Conservation (phyloP, 2,797 vertebrate species). For the Microctenopoma lineatum region DNA sequence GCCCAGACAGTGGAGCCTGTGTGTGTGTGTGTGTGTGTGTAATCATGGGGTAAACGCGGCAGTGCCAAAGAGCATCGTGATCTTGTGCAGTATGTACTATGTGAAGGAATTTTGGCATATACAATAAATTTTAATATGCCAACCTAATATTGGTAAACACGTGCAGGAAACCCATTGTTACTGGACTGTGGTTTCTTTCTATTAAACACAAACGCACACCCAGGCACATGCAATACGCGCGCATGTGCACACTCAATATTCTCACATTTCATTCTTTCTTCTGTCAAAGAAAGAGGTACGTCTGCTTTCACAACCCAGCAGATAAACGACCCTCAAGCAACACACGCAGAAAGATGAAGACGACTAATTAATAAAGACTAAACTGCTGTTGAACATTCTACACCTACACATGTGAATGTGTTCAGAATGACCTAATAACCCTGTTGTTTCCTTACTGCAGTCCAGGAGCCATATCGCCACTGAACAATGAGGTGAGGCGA, state of each 20-base stretch:
- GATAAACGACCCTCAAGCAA: constrained; percentile 24
- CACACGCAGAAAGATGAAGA: constrained; percentile 16
- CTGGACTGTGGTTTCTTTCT: constrained; percentile 19
- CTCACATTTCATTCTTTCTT: constrained; percentile 27
- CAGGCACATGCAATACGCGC: neutral
- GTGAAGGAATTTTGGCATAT: constrained; percentile 43
- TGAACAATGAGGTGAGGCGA: constrained; percentile 83
- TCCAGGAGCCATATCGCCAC: constrained; percentile 98
- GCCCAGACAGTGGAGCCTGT: constrained; percentile 63
- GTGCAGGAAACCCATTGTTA: constrained; percentile 23
- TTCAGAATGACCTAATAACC: constrained; percentile 24
- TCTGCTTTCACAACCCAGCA: constrained; percentile 14
- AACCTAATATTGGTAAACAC: constrained; percentile 27
- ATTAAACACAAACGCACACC: constrained; percentile 22
- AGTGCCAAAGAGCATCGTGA: constrained; percentile 57
- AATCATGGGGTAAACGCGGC: constrained; percentile 56
- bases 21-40: constrained; percentile 48
- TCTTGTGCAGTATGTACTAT: constrained; percentile 34
- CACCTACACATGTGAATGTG: constrained; percentile 11
- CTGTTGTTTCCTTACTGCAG: constrained; percentile 85
- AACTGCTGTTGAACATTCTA: constrained; percentile 30
- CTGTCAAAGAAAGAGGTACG: constrained; percentile 11
- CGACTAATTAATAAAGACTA: constrained; percentile 24
- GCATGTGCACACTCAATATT: constrained; percentile 20
- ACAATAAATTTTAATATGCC: constrained; percentile 44